Conservation (phyloP, 2,888 invertebrate genomes). For the Chrysina gloriosa region DNA sequence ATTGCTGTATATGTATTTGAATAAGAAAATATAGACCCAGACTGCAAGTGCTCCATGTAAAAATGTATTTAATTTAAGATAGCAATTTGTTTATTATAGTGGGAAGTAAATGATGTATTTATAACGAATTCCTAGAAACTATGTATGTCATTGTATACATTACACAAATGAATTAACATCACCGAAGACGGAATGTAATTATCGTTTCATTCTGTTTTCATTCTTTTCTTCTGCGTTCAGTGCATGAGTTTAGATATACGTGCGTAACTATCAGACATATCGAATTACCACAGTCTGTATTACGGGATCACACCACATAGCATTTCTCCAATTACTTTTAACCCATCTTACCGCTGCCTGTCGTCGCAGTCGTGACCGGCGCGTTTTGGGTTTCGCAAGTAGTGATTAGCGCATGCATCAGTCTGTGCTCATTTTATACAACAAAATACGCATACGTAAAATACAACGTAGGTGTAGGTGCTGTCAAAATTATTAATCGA, state of each 20-base stretch:
- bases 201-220: neutral
- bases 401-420: too few relatives aligned
- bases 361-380: neutral
- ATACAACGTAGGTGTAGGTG: neutral
- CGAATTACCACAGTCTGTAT: neutral
- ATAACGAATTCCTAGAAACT: too few relatives aligned
- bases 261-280: conserved; percentile 5
- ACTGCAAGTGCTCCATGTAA: too few relatives aligned
- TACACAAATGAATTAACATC: neutral
- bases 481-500: conserved; percentile 12
- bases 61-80: too few relatives aligned
- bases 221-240: neutral
- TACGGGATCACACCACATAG: conserved; percentile 17
- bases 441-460: neutral
- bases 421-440: neutral
- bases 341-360: conserved; percentile 1
- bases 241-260: neutral
- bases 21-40: too few relatives aligned
- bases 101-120: too few relatives aligned
- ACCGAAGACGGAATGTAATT: neutral
- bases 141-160: neutral
- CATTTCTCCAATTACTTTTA: conserved; percentile 17
- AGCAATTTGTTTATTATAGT: too few relatives aligned
- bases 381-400: neutral
- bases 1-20: too few relatives aligned